A percentile compares a stretch with the other conserved stretches of the same genome.
Evolutionary conservation across 2,888 invertebrate species (phyloP).

Genomic region (Hoplodrina blanda): DNA sequence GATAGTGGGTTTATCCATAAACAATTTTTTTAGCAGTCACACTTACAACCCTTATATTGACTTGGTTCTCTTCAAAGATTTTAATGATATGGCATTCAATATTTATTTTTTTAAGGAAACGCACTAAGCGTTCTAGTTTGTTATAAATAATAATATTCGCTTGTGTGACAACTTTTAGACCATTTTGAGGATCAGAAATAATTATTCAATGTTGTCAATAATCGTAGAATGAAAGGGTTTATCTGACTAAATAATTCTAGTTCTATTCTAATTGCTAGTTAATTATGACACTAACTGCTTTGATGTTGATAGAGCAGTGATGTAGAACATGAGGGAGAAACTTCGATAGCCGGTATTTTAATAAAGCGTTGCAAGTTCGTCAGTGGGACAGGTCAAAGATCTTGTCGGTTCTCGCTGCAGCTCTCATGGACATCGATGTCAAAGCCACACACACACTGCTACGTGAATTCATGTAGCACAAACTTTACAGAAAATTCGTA

Average conservation of each 20-base stretch:
- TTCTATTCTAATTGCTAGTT: not conserved
- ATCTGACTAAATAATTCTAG: not conserved
- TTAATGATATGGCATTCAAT: no score
- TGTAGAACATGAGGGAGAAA: not conserved
- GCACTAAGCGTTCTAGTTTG: no score
- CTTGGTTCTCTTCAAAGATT: no score
- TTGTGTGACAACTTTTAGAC: not conserved
- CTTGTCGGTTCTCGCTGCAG: not conserved
- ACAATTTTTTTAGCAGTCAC: no score
- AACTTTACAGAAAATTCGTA: conserved; percentile 48
- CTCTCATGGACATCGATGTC: not conserved
- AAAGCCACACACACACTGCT: conserved; percentile 18
- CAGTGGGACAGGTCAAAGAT: not conserved
- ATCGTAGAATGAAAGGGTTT: not conserved
- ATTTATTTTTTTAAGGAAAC: no score
- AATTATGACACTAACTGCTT: not conserved
- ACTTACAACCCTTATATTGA: no score
- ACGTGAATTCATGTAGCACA: conserved; percentile 36
- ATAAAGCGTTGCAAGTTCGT: not conserved
- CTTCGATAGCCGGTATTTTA: not conserved
- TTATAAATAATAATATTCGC: no score
- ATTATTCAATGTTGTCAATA: not conserved
- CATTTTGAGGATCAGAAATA: not conserved
- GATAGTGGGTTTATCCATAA: no score
- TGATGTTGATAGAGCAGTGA: not conserved